Evolutionary conservation across 2,113 vertebrate species (phyloP).

Genomic region (Mus spicilegus): DNA sequence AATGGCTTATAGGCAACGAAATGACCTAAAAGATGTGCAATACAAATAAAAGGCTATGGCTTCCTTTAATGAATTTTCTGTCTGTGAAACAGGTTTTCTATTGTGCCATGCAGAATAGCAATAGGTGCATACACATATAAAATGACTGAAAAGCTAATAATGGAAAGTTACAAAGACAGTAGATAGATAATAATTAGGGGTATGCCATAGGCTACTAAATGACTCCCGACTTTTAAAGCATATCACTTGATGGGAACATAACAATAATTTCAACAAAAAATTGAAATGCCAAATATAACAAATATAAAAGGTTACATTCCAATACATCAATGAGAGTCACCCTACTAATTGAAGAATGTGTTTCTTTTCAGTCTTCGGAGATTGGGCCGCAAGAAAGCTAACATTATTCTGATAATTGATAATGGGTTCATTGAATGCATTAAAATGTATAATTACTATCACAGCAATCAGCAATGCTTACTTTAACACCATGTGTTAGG

Average conservation of each 20-base stretch:
- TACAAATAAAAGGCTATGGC: conserved; percentile 29
- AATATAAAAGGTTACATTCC: neutral
- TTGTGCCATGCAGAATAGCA: neutral
- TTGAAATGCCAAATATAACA: neutral
- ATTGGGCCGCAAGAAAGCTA: conserved; percentile 40
- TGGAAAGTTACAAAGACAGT: neutral
- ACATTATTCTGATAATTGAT: neutral
- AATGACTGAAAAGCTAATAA: conserved; percentile 8
- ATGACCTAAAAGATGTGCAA: conserved; percentile 37
- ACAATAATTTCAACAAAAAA: neutral
- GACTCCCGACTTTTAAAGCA: conserved; percentile 31
- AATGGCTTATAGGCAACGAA: conserved; percentile 16
- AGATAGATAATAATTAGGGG: neutral
- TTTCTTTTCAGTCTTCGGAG: neutral
- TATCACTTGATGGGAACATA: neutral
- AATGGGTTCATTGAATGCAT: neutral
- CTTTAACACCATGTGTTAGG: neutral
- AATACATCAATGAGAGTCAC: conserved; percentile 1
- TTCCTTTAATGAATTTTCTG: conserved; percentile 54
- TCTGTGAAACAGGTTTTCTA: conserved; percentile 36
- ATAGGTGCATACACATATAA: neutral
- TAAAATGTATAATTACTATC: neutral
- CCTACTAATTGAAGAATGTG: neutral
- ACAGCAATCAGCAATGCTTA: neutral
- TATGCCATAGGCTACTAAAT: neutral